These are phyloP conservation scores for Otolemur garnettii DNA, from an alignment of 2,113 vertebrate genomes.

Conservation along the genomic window DNA sequence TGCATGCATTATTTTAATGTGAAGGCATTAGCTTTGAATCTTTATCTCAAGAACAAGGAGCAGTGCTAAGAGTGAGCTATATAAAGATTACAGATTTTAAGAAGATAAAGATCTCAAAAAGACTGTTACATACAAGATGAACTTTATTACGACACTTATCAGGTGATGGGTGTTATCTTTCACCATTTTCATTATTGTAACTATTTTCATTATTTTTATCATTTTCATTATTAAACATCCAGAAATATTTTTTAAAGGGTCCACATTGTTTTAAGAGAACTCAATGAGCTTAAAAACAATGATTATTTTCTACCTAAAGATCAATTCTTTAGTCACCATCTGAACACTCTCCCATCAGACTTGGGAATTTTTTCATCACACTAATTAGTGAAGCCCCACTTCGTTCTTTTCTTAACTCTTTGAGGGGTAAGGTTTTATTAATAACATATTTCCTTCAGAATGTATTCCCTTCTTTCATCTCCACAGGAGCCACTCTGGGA, in stretches of 20 bases:
- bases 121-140: not conserved
- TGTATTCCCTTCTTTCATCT: slow-evolving; percentile 11
- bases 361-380: not conserved
- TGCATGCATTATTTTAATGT: slow-evolving; percentile 57
- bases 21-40: slow-evolving; percentile 32
- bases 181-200: not conserved
- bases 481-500: not conserved
- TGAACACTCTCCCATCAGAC: not conserved
- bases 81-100: not conserved
- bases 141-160: not conserved
- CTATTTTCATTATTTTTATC: not conserved
- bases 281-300: slow-evolving; percentile 39
- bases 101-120: slow-evolving; percentile 30
- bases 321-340: slow-evolving; percentile 34
- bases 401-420: slow-evolving; percentile 66
- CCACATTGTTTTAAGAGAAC: slow-evolving; percentile 24
- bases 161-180: not conserved
- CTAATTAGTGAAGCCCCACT: slow-evolving; percentile 61
- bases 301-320: slow-evolving; percentile 24
- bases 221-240: slow-evolving; percentile 56
- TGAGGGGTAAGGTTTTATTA: slow-evolving; percentile 54
- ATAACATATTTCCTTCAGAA: slow-evolving; percentile 65
- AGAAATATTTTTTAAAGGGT: slow-evolving; percentile 55
- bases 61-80: not conserved
- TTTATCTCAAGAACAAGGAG: slow-evolving; percentile 40